Percentiles rank a stretch among this genome's conserved stretches.
These are phyloP conservation scores for Aporophyla nigra DNA, from an alignment of 2,888 invertebrate species.

Conservation along the genomic window DNA sequence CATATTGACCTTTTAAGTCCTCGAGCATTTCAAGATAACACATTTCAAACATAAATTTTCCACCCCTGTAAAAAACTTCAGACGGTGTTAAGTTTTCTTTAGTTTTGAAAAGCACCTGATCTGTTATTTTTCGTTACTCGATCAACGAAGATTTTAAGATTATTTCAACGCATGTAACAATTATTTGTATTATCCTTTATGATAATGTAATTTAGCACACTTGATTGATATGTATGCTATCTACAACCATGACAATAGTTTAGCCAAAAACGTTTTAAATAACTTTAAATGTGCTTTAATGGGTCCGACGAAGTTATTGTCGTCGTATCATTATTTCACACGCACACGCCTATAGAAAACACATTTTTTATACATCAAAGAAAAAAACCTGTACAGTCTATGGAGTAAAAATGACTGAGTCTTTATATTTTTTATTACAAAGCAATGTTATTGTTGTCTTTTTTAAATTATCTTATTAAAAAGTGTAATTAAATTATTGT, in stretches of 20 bases:
- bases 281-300: conserved; percentile 18
- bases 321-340: conserved; percentile 2
- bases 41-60: conserved; percentile 46
- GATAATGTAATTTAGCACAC: neutral
- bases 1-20: conserved; percentile 35
- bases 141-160: neutral
- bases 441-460: conserved; percentile 16
- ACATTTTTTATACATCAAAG: neutral
- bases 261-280: conserved; percentile 28
- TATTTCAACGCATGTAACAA: too few relatives aligned
- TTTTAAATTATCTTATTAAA: conserved; percentile 43
- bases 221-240: neutral
- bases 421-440: neutral
- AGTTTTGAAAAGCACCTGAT: conserved; percentile 1
- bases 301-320: conserved; percentile 14
- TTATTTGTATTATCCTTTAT: conserved; percentile 1
- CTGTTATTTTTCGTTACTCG: neutral
- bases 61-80: conserved; percentile 34
- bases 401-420: neutral
- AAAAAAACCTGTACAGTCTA: neutral
- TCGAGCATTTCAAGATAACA: conserved; percentile 29
- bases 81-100: neutral
- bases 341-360: conserved; percentile 1
- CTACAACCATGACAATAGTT: conserved; percentile 11
- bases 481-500: conserved; percentile 32